Conservation (phyloP, 2,113 vertebrate species). For the Corythoichthys intestinalis region DNA sequence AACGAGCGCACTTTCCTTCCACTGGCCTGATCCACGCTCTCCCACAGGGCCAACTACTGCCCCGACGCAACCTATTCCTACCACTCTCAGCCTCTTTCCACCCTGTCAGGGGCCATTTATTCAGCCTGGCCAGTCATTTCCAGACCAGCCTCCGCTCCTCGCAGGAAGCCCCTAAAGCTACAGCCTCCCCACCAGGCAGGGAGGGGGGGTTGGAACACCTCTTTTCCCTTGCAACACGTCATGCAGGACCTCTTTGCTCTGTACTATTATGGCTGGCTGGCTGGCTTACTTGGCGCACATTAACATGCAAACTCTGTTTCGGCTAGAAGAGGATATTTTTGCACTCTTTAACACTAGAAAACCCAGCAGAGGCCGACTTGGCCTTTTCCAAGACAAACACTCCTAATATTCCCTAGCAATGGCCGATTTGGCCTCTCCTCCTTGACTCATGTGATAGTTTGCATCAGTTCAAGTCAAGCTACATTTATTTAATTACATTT, state of each 20-base stretch:
- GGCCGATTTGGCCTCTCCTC: too few species aligned
- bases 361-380: too few species aligned
- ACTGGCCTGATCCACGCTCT: not conserved
- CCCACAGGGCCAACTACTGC: slow-evolving; percentile 2
- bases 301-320: not conserved
- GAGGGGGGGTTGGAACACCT: slow-evolving; percentile 41
- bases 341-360: not conserved
- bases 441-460: too few species aligned
- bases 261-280: not conserved
- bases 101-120: slow-evolving; percentile 61
- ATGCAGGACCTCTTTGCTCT: slow-evolving; percentile 7
- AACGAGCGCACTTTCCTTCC: not conserved
- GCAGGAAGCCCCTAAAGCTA: slow-evolving; percentile 39
- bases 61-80: slow-evolving; percentile 20
- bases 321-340: not conserved
- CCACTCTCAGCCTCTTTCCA: slow-evolving; percentile 46
- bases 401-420: too few species aligned
- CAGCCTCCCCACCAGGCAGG: slow-evolving; percentile 3
- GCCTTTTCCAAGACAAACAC: too few species aligned
- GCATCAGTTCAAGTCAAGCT: too few species aligned
- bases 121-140: slow-evolving; percentile 47
- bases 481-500: too few species aligned
- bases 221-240: slow-evolving; percentile 50
- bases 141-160: slow-evolving; percentile 4
- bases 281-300: not conserved